phyloP scores from a whole-genome alignment of 2,797 vertebrate species.

The Scolopax rusticola region DNA sequence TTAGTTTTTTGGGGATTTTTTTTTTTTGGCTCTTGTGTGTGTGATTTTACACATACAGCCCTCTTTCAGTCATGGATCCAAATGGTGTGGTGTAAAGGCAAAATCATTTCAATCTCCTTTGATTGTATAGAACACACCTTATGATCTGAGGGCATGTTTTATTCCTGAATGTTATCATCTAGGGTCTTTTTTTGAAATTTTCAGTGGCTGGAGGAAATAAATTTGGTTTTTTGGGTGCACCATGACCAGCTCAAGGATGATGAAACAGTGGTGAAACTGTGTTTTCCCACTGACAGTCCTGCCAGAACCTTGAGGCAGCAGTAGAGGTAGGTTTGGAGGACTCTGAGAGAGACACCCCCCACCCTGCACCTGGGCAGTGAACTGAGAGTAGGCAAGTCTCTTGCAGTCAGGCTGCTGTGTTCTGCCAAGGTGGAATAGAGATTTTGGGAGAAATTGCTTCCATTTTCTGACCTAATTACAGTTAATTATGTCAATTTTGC shows the following conservation, averaged over 20 bases:
- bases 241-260: not conserved
- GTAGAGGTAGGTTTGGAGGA: not conserved
- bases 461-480: slow-evolving; percentile 49
- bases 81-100: not conserved
- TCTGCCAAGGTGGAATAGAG: not conserved
- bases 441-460: slow-evolving; percentile 10
- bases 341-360: not conserved
- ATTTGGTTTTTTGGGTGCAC: not conserved
- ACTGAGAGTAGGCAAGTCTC: not conserved
- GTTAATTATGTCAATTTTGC: slow-evolving; percentile 7
- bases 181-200: not conserved
- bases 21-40: rapidly evolving
- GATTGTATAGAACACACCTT: not conserved
- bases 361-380: not conserved
- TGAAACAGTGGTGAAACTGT: not conserved
- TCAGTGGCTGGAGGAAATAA: not conserved
- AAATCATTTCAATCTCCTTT: not conserved
- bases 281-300: not conserved
- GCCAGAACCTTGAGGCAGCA: not conserved
- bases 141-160: not conserved
- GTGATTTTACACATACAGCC: not conserved
- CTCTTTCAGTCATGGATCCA: not conserved
- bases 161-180: not conserved
- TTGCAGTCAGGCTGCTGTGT: not conserved
- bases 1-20: not conserved